phyloP scores from a whole-genome alignment of 2,797 vertebrate species.

The Silurus lanzhouensis region DNA sequence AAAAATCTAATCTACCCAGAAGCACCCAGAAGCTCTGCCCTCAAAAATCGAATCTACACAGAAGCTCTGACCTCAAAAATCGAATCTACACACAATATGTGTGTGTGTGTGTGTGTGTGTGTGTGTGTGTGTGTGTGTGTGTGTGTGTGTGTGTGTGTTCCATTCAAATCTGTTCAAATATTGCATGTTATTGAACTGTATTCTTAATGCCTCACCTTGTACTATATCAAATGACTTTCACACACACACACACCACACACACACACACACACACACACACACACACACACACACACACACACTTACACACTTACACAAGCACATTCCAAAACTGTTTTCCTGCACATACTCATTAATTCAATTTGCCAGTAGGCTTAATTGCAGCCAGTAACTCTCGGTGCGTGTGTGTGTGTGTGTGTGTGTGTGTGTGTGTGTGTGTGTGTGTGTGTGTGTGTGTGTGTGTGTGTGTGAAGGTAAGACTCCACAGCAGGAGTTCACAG shows the following conservation, averaged over 20 bases:
- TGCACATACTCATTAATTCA: background rate
- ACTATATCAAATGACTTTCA: background rate
- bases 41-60: too few species aligned
- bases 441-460: constrained; percentile 12
- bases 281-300: background rate
- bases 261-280: background rate
- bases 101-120: too few species aligned
- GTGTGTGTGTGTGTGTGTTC: background rate
- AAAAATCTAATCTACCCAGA: too few species aligned
- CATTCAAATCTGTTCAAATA: background rate
- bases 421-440: constrained; percentile 28
- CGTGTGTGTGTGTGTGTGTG: too few species aligned
- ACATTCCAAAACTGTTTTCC: background rate
- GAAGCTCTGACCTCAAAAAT: too few species aligned
- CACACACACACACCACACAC: background rate
- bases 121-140: too few species aligned
- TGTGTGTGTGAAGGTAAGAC: constrained; percentile 69
- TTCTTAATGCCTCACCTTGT: background rate
- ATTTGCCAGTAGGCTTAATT: background rate
- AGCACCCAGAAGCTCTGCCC: too few species aligned
- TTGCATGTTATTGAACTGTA: background rate
- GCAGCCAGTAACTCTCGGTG: background rate
- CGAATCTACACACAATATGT: too few species aligned
- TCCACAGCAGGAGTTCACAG: constrained; percentile 77
- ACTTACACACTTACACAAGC: background rate